Evolutionary conservation across 2,113 vertebrate genomes (phyloP).

Genomic region (Elephantulus edwardii): DNA sequence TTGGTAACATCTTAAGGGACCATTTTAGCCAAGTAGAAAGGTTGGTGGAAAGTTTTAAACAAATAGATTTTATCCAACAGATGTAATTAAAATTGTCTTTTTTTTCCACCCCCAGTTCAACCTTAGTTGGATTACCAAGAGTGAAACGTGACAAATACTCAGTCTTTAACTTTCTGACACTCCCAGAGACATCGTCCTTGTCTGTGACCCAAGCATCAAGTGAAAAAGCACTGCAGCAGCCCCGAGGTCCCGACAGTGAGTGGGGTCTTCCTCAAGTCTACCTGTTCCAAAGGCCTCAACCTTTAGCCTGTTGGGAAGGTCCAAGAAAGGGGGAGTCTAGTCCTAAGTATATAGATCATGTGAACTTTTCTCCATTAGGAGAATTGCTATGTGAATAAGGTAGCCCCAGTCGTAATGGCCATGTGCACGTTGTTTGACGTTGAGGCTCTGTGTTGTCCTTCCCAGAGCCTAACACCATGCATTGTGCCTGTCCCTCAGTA

Average conservation of each 20-base stretch:
- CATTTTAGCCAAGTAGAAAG: not conserved
- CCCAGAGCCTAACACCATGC: not conserved
- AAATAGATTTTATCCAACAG: not conserved
- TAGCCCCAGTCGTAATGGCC: not conserved
- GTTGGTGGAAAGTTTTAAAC: not conserved
- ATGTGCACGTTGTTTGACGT: fast-evolving
- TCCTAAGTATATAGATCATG: not conserved
- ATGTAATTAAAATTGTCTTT: not conserved
- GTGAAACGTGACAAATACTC: constrained; percentile 98
- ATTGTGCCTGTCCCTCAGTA: not conserved
- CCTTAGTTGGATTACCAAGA: constrained; percentile 91
- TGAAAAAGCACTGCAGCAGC: constrained; percentile 65
- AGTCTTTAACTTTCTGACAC: constrained; percentile 94
- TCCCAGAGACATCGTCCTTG: constrained; percentile 81
- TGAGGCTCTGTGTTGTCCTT: not conserved
- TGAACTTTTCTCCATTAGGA: not conserved
- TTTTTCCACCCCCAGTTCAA: constrained; percentile 84
- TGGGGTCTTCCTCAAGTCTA: constrained; percentile 18
- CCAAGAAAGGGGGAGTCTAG: not conserved
- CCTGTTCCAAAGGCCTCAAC: not conserved
- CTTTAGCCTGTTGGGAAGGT: not conserved
- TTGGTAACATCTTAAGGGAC: not conserved
- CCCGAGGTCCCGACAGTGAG: constrained; percentile 80
- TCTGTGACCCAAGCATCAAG: constrained; percentile 42
- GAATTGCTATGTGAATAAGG: not conserved